Evolutionary conservation across 2,888 invertebrate genomes (phyloP).

Genomic region (Oxyteleia sp.): DNA sequence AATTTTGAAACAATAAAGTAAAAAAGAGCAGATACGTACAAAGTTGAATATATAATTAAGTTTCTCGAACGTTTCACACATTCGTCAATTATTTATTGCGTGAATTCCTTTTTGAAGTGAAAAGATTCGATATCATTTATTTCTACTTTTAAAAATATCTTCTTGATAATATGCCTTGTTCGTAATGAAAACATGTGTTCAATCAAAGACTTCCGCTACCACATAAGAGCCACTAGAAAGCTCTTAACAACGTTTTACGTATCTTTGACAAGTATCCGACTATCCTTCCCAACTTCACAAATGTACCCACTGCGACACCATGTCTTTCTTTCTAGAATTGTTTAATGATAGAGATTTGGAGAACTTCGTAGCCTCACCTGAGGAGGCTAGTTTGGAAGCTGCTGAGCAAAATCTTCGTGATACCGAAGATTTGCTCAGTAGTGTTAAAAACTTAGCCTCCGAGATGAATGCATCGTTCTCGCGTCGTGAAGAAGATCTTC

Average conservation of each 20-base stretch:
- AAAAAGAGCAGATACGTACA: slow-evolving; percentile 7
- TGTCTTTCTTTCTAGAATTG: slow-evolving; percentile 2
- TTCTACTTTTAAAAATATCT: slow-evolving; percentile 28
- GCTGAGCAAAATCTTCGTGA: too few species aligned
- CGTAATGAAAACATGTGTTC: slow-evolving; percentile 33
- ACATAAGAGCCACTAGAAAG: slow-evolving; percentile 74
- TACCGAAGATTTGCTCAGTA: too few species aligned
- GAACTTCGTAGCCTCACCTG: too few species aligned
- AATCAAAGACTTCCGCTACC: slow-evolving; percentile 48
- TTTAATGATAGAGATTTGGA: too few species aligned
- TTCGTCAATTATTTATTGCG: neutral
- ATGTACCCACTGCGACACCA: slow-evolving; percentile 13
- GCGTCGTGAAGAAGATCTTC: too few species aligned
- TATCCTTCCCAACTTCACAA: slow-evolving; percentile 41
- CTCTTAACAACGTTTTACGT: slow-evolving; percentile 69
- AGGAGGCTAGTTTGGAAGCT: too few species aligned
- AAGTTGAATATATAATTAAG: neutral
- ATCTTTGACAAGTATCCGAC: slow-evolving; percentile 64
- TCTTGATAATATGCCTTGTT: slow-evolving; percentile 12
- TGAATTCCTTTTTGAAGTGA: too few species aligned
- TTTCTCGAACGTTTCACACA: slow-evolving; percentile 13
- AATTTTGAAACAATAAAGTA: slow-evolving; percentile 17
- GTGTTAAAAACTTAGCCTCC: too few species aligned
- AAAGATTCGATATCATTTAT: neutral
- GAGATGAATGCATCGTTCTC: too few species aligned